Conservation (phyloP, 2,888 invertebrate species). For the Scrobipalpa atriplicella region DNA sequence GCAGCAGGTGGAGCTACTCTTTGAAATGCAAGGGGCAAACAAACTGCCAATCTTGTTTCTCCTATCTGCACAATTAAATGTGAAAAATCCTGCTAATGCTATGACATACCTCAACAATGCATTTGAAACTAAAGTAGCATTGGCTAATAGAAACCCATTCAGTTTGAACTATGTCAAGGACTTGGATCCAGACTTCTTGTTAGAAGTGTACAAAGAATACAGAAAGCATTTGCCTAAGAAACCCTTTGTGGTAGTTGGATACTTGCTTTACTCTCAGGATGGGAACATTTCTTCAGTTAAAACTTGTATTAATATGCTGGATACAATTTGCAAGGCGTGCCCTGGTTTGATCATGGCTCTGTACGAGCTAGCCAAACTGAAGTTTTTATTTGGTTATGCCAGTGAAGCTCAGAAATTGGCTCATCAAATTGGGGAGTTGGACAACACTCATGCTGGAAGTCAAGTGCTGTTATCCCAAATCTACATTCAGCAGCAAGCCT, state of each 20-base stretch:
- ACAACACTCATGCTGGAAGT: constrained; percentile 91
- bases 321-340: constrained; percentile 88
- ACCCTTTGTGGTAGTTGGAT: constrained; percentile 74
- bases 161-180: constrained; percentile 88
- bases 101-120: constrained; percentile 85
- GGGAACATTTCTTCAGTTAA: constrained; percentile 74
- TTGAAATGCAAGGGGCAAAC: constrained; percentile 88
- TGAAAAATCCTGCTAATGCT: constrained; percentile 79
- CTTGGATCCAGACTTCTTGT: constrained; percentile 93
- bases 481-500: constrained; percentile 87
- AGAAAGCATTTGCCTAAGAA: constrained; percentile 88
- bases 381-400: constrained; percentile 90
- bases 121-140: constrained; percentile 72
- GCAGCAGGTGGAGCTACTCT: constrained; percentile 93
- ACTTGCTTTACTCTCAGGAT: constrained; percentile 70
- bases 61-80: constrained; percentile 86
- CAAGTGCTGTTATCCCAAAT: constrained; percentile 94
- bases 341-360: constrained; percentile 89
- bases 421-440: constrained; percentile 88
- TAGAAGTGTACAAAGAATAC: constrained; percentile 90
- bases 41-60: constrained; percentile 87
- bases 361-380: constrained; percentile 89
- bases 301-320: constrained; percentile 86
- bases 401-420: constrained; percentile 87
- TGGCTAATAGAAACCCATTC: constrained; percentile 82